These are phyloP conservation scores for Aleiodes testaceus DNA, from an alignment of 2,888 invertebrate genomes.

Conservation along the genomic window DNA sequence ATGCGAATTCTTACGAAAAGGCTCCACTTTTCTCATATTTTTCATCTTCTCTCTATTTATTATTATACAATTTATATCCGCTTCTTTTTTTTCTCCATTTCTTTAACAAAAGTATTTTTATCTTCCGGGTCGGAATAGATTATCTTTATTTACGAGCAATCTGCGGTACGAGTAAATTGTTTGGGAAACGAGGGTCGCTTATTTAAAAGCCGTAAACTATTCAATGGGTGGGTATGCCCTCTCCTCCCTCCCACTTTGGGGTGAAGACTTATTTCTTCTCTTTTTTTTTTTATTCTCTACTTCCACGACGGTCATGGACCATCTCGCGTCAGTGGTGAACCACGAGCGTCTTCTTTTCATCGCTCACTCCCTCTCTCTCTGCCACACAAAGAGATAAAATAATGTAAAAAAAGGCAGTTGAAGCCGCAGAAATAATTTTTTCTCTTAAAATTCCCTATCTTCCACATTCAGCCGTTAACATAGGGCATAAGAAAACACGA, in stretches of 20 bases:
- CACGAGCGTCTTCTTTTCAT: constrained; percentile 32
- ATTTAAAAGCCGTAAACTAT: constrained; percentile 72
- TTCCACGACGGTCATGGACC: constrained; percentile 33
- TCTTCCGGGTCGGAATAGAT: constrained; percentile 72
- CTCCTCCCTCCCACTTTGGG: constrained; percentile 34
- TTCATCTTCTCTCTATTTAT: constrained; percentile 25
- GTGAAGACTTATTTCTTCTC: constrained; percentile 26
- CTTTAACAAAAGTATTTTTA: constrained; percentile 64
- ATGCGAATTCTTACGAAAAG: too few relatives aligned
- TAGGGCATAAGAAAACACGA: constrained; percentile 38
- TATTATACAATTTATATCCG: constrained; percentile 34
- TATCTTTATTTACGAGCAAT: constrained; percentile 73
- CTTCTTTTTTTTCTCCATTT: constrained; percentile 28
- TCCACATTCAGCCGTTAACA: neutral
- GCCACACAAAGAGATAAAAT: constrained; percentile 29
- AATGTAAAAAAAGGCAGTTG: constrained; percentile 36
- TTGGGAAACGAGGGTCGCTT: constrained; percentile 69
- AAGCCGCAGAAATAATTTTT: constrained; percentile 30
- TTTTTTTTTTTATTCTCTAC: constrained; percentile 3
- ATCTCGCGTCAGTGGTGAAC: constrained; percentile 37
- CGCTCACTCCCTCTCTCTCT: neutral
- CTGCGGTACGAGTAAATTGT: constrained; percentile 70
- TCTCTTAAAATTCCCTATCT: constrained; percentile 28
- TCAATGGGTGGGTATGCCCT: constrained; percentile 57
- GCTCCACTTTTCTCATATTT: constrained; percentile 12